These are phyloP conservation scores for Lerista edwardsae DNA, from an alignment of 2,797 vertebrate genomes.

Conservation along the genomic window DNA sequence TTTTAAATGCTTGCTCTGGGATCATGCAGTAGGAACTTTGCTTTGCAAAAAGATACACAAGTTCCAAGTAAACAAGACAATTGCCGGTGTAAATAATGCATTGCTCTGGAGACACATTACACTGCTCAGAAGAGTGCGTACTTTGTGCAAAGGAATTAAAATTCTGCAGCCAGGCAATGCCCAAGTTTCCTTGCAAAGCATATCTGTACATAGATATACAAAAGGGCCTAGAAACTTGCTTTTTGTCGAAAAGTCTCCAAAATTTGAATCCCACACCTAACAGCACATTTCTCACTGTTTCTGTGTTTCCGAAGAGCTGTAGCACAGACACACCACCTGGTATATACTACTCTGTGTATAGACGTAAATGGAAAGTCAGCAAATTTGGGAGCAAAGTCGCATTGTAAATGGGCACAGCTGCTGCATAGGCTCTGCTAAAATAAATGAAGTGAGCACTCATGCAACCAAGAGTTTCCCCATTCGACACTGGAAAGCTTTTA, in stretches of 20 bases:
- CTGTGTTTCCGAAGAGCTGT: not conserved
- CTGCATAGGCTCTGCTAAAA: not conserved
- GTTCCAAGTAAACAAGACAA: not conserved
- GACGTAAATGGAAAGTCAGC: too few species aligned
- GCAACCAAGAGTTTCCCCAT: not conserved
- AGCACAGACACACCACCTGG: not conserved
- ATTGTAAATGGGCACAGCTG: not conserved
- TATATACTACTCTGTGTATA: not conserved
- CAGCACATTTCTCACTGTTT: not conserved
- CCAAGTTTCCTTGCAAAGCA: not conserved
- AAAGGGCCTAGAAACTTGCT: not conserved
- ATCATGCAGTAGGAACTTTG: too few species aligned
- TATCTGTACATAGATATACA: not conserved
- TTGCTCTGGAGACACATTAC: slow-evolving; percentile 49
- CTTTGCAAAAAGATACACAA: not conserved
- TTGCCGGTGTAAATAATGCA: not conserved
- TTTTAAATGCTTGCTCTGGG: not conserved
- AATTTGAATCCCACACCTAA: not conserved
- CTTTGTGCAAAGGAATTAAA: not conserved
- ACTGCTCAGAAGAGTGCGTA: slow-evolving; percentile 37
- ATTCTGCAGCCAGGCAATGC: too few species aligned
- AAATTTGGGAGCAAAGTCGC: not conserved
- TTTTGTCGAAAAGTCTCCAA: not conserved
- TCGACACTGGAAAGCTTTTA: too few species aligned
- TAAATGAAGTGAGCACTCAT: not conserved